A percentile compares a stretch with the other conserved stretches of the same genome.
Evolutionary conservation across 2,797 vertebrate species (phyloP).

Genomic region (Glyptemys insculpta): DNA sequence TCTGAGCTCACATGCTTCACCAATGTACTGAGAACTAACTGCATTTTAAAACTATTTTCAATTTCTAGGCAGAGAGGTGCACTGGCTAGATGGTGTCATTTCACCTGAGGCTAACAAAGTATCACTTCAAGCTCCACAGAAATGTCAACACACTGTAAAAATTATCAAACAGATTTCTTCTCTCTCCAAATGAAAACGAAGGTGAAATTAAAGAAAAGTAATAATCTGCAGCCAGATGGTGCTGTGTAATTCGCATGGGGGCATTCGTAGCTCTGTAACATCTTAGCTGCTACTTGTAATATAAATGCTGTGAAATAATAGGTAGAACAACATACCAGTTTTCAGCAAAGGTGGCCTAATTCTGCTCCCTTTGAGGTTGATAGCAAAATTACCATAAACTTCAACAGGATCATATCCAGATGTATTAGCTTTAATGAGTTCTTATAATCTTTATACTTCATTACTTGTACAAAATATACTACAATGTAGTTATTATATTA

Average conservation of each 20-base stretch:
- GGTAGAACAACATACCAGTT: background rate
- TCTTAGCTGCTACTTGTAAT: background rate
- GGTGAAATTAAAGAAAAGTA: slow-evolving; percentile 21
- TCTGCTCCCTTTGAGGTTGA: background rate
- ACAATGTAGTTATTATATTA: background rate
- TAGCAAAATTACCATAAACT: background rate
- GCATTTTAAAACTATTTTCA: background rate
- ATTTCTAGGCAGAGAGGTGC: background rate
- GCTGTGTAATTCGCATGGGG: background rate
- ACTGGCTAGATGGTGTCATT: background rate
- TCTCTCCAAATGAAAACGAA: slow-evolving; percentile 10
- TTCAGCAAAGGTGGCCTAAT: background rate
- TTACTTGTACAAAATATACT: background rate
- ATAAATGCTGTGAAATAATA: background rate
- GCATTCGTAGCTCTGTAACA: background rate
- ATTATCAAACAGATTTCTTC: background rate
- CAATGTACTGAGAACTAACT: background rate
- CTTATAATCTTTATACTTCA: background rate
- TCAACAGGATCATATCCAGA: background rate
- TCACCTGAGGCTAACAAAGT: background rate
- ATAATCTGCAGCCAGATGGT: slow-evolving; percentile 19
- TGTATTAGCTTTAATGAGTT: background rate
- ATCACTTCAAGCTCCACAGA: background rate
- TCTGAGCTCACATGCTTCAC: background rate
- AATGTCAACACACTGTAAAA: background rate